These are phyloP conservation scores for Hydropsyche tenuis DNA, from an alignment of 1,140 invertebrate species.

Conservation along the genomic window DNA sequence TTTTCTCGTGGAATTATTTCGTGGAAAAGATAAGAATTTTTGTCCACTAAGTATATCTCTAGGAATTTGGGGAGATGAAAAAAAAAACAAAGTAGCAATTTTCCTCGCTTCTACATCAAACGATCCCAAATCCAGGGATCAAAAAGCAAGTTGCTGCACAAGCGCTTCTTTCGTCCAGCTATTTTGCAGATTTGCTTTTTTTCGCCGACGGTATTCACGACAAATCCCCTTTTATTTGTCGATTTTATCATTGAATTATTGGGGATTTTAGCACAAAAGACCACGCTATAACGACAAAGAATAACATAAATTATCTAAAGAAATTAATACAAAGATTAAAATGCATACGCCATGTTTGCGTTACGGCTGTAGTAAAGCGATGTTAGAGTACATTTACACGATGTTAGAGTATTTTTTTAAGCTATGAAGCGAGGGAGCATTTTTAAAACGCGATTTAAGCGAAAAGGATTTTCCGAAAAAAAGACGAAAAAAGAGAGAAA, in stretches of 20 bases:
- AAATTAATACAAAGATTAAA: too few relatives aligned
- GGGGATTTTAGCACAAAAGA: conserved; percentile 34
- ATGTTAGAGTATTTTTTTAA: not conserved
- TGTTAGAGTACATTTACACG: not conserved
- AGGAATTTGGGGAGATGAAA: too few relatives aligned
- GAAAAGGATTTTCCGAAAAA: conserved; percentile 12
- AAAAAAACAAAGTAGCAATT: conserved; percentile 12
- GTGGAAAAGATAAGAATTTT: too few relatives aligned
- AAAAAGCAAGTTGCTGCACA: conserved; percentile 39
- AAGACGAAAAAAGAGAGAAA: not conserved
- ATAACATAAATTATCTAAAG: not conserved
- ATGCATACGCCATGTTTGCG: too few relatives aligned
- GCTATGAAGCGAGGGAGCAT: not conserved
- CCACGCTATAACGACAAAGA: not conserved
- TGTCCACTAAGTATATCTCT: too few relatives aligned
- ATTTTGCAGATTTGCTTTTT: conserved; percentile 14
- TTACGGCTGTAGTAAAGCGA: not conserved
- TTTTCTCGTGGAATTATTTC: too few relatives aligned
- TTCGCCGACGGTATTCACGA: conserved; percentile 27
- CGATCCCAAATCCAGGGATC: conserved; percentile 33
- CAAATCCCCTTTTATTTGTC: conserved; percentile 48
- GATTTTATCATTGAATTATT: conserved; percentile 50
- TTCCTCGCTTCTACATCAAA: conserved; percentile 36
- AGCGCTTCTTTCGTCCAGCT: conserved; percentile 28
- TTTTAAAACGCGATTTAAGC: conserved; percentile 15